Percentiles rank a stretch among this genome's conserved stretches.
Evolutionary conservation across 2,113 vertebrate genomes (phyloP).

Genomic region (Podarcis muralis): DNA sequence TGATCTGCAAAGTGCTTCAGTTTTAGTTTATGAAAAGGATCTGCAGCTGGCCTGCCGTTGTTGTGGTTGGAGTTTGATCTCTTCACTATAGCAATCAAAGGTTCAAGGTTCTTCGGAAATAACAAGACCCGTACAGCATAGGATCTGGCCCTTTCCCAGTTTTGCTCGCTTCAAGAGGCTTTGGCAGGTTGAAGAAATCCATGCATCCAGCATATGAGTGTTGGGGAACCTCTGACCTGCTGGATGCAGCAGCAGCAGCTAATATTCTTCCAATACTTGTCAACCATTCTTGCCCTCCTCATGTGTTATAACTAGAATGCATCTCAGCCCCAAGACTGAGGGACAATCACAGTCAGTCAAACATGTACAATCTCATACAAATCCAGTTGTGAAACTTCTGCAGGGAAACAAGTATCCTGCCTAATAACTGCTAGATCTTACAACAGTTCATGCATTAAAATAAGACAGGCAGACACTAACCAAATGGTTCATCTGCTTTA

Average conservation of each 20-base stretch:
- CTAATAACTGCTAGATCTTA: not conserved
- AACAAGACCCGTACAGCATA: not conserved
- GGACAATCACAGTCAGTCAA: not conserved
- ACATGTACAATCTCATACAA: not conserved
- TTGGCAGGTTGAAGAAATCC: not conserved
- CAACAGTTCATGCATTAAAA: not conserved
- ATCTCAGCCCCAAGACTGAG: not conserved
- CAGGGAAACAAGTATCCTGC: no score
- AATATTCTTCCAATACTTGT: not conserved
- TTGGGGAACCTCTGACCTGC: not conserved
- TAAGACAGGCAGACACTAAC: not conserved
- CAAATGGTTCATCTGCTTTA: not conserved
- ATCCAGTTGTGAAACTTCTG: not conserved
- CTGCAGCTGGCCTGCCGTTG: no score
- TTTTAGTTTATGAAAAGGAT: not conserved
- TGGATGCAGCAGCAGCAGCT: not conserved
- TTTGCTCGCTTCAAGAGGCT: no score
- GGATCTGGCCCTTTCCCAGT: not conserved
- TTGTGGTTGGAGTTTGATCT: not conserved
- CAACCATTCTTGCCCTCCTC: no score
- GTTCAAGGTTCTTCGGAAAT: not conserved
- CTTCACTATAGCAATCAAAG: not conserved
- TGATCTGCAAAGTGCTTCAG: not conserved
- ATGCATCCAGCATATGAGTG: not conserved
- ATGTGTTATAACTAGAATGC: fast-evolving